Conservation (phyloP, 2,113 vertebrate species). For the Myotis brandtii region DNA sequence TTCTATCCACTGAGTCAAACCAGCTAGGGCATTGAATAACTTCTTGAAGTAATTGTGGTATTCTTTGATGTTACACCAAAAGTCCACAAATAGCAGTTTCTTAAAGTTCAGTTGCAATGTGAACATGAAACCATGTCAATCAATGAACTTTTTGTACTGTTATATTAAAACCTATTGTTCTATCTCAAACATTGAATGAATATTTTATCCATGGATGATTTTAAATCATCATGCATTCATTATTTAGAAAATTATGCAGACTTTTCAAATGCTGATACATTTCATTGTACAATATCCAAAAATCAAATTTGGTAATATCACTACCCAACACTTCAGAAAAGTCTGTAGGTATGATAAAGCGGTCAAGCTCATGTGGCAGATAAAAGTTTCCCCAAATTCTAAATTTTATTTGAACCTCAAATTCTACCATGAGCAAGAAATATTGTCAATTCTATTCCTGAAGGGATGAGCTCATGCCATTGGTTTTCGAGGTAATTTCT, state of each 20-base stretch:
- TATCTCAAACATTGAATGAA: conserved; percentile 5
- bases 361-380: neutral
- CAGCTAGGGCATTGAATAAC: neutral
- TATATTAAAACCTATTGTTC: neutral
- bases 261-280: neutral
- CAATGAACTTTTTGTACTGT: neutral
- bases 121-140: neutral
- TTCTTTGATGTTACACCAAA: neutral
- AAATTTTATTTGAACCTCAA: conserved; percentile 20
- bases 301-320: neutral
- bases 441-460: neutral
- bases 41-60: neutral
- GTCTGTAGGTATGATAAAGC: neutral
- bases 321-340: neutral
- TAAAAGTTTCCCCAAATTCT: neutral
- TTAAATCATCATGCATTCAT: neutral
- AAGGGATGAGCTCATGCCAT: neutral
- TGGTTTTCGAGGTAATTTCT: conserved; percentile 4
- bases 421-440: conserved; percentile 25
- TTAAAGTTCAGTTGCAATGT: neutral
- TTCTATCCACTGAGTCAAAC: too few species aligned
- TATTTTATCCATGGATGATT: neutral
- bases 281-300: neutral
- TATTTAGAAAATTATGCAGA: neutral
- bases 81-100: neutral